Evolutionary conservation across 2,113 vertebrate species (phyloP).

Genomic region (Rynchops niger): DNA sequence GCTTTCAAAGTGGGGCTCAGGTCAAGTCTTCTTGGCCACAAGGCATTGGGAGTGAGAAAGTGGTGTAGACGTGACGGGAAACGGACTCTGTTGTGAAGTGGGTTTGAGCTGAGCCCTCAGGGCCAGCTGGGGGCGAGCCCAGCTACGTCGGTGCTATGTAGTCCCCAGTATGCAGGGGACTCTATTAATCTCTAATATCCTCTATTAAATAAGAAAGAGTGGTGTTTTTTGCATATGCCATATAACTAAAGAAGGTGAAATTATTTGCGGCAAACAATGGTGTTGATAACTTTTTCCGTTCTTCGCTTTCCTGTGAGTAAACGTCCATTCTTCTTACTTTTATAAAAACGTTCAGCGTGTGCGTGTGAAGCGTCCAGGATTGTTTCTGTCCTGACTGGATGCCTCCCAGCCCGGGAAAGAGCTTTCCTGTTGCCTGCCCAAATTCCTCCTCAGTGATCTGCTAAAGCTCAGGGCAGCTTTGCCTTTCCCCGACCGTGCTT

Average conservation of each 20-base stretch:
- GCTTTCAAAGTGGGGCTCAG: fast-evolving
- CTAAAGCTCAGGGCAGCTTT: background rate
- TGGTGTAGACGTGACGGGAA: background rate
- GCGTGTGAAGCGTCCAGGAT: background rate
- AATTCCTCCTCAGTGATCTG: background rate
- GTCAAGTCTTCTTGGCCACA: background rate
- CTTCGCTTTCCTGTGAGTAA: constrained; percentile 28
- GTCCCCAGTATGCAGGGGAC: background rate
- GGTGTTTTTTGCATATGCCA: background rate
- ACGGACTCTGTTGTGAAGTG: fast-evolving
- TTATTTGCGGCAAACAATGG: constrained; percentile 56
- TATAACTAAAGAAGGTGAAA: background rate
- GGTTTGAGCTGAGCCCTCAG: fast-evolving
- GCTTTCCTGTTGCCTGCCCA: constrained; percentile 45
- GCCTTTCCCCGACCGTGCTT: background rate
- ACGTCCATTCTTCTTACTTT: constrained; percentile 53
- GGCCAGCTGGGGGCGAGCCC: fast-evolving
- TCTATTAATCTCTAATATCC: too few species aligned
- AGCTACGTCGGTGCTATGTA: background rate
- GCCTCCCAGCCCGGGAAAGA: constrained; percentile 26
- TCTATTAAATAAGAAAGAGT: background rate
- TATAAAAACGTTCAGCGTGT: background rate
- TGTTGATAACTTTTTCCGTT: constrained; percentile 49
- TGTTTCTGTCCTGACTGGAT: constrained; percentile 50
- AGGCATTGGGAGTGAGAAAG: background rate